A percentile compares a stretch with the other conserved stretches of the same genome.
phyloP scores from a whole-genome alignment of 2,797 vertebrate genomes.

The Atherinosoma microstoma region DNA sequence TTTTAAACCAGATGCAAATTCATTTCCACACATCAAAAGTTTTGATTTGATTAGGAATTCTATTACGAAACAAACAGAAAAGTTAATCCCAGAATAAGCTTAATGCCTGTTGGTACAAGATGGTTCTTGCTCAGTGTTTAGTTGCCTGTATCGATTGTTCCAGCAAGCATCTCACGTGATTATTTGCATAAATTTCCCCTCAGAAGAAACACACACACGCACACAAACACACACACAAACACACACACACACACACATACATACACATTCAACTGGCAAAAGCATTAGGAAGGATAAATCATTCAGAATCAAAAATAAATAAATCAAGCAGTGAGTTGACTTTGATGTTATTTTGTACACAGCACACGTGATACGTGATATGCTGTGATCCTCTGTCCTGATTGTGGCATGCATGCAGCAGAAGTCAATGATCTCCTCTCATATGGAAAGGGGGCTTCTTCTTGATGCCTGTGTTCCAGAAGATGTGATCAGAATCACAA shows the following conservation, averaged over 20 bases:
- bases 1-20: conserved; percentile 30
- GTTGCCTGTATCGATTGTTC: conserved; percentile 65
- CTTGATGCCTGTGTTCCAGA: conserved; percentile 46
- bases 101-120: conserved; percentile 67
- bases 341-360: conserved; percentile 78
- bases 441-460: conserved; percentile 66
- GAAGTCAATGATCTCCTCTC: conserved; percentile 73
- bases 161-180: conserved; percentile 72
- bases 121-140: conserved; percentile 53
- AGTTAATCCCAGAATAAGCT: conserved; percentile 47
- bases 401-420: conserved; percentile 80
- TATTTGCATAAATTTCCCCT: conserved; percentile 71
- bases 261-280: conserved; percentile 62
- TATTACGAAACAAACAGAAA: conserved; percentile 37
- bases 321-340: conserved; percentile 75
- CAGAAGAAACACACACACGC: conserved; percentile 60
- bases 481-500: conserved; percentile 53
- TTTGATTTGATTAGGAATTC: conserved; percentile 41
- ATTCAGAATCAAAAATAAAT: conserved; percentile 79
- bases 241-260: conserved; percentile 43
- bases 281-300: conserved; percentile 73
- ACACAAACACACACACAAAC: conserved; percentile 29
- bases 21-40: conserved; percentile 37
- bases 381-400: conserved; percentile 76
- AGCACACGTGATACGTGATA: conserved; percentile 77